phyloP scores from a whole-genome alignment of 2,888 invertebrate genomes.

The Barypeithes pellucidus region DNA sequence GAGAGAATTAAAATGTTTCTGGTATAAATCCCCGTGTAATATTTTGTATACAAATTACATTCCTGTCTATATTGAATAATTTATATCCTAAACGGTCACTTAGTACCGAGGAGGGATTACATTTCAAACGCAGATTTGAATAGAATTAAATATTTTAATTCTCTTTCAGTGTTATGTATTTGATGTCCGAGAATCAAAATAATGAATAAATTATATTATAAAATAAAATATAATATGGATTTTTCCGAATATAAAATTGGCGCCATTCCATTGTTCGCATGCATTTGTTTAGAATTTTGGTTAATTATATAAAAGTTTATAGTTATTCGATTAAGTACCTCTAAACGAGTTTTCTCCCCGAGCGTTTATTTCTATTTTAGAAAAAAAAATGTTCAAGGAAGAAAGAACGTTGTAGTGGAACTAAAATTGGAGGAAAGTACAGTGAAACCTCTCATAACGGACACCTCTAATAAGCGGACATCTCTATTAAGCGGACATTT shows the following conservation, averaged over 20 bases:
- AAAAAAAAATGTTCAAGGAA: too few species aligned
- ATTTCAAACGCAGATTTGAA: constrained; percentile 15
- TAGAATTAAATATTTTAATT: constrained; percentile 19
- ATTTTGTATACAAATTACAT: neutral
- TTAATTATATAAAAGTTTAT: neutral
- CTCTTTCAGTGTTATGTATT: neutral
- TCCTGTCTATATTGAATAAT: constrained; percentile 17
- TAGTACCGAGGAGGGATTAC: constrained; percentile 14
- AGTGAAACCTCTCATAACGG: too few species aligned
- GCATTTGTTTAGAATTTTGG: neutral
- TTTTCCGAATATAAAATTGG: neutral
- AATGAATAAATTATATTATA: constrained; percentile 1
- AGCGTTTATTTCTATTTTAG: too few species aligned
- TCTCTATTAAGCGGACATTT: too few species aligned
- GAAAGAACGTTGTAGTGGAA: too few species aligned
- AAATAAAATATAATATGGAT: neutral
- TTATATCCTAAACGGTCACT: constrained; percentile 10
- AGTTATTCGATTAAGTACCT: neutral
- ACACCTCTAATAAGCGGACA: too few species aligned
- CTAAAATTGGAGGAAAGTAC: too few species aligned
- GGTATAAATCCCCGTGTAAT: neutral
- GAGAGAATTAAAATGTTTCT: neutral
- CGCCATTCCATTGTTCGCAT: neutral
- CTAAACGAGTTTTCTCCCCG: too few species aligned
- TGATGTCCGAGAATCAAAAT: neutral